Evolutionary conservation across 2,113 vertebrate species (phyloP).

Genomic region (Ploceus nigricollis): DNA sequence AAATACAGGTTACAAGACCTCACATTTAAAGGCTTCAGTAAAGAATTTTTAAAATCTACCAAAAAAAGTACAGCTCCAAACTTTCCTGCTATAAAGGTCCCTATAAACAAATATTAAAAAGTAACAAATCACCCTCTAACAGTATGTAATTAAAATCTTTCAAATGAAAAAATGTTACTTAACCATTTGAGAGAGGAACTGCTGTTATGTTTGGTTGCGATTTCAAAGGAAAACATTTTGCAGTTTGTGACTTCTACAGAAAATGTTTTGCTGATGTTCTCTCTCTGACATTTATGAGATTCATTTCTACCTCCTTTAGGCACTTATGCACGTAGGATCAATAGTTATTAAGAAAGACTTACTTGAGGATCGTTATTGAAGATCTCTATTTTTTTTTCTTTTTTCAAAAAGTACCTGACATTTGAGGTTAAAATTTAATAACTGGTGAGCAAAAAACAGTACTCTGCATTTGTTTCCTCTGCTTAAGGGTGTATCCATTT

Average conservation of each 20-base stretch:
- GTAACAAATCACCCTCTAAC: neutral
- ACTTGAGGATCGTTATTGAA: neutral
- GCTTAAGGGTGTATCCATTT: neutral
- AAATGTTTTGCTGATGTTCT: neutral
- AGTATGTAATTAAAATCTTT: neutral
- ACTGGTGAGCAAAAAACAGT: rapidly evolving
- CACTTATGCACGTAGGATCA: neutral
- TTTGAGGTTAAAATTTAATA: neutral
- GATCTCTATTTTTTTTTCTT: neutral
- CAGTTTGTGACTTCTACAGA: neutral
- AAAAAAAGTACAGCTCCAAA: neutral
- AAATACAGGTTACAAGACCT: neutral
- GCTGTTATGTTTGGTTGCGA: neutral
- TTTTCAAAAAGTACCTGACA: neutral
- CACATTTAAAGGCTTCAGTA: neutral
- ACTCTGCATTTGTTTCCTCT: neutral
- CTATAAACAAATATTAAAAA: neutral
- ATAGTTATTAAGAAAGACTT: neutral
- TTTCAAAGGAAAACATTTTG: neutral
- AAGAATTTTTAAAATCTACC: neutral
- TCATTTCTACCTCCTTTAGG: neutral
- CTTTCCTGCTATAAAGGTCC: neutral
- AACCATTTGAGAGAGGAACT: neutral
- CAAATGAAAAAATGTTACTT: neutral
- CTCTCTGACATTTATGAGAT: neutral